Evolutionary conservation across 1,140 invertebrate species (phyloP), one percentile per base, ranked within the genome.

Genomic region (Harpegnathos saltator): DNA sequence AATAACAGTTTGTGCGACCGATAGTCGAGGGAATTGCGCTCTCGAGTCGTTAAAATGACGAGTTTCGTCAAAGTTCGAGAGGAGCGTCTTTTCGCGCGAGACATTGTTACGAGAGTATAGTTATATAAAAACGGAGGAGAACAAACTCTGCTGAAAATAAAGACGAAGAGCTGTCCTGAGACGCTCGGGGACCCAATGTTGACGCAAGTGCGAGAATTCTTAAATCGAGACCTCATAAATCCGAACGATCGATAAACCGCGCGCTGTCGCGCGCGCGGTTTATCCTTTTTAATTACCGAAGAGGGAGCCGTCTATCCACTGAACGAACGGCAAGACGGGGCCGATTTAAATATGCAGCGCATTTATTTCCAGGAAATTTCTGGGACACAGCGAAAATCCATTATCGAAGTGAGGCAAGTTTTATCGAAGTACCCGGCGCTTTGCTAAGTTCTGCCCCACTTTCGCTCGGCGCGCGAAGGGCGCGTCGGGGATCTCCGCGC

Each of bases 351-450:
- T 71, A 58, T 80, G 24, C 52, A 58, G 33, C 24, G 65, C 52
- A 48, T 80, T 80, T 80, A 71, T 80, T 77, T 68, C 48, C 33
- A 29, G 50, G 33, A 69, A 78, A 78, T 78, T 78, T 80, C 54
- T 71, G 52, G 65, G 33, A 80, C 75, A 71, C 75, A 48, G 75
- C 12, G 75, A 80, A 80, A 80, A 80, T 80, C 75, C 75, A 80
- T 80, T 71, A 80, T 80, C 75, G 65, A 80, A 71, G 75, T 59
- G 65, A 80, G 29, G 75, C 65, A 71, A 80, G 75, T 80, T 71
- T 80, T 80, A 80, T 71, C 63, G 65, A 48, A 58, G 75, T 71
- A 48, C 48, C 38, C 19, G 66, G 74, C 74, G 66, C 75, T 80
- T 80, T n/a, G 65, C 33, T 22, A 65, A 80, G 33, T 71, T 80